A percentile compares a stretch with the other conserved stretches of the same genome.
These are phyloP conservation scores for Sinohyriopsis cumingii DNA, from an alignment of 2,888 invertebrate genomes.

Conservation along the genomic window DNA sequence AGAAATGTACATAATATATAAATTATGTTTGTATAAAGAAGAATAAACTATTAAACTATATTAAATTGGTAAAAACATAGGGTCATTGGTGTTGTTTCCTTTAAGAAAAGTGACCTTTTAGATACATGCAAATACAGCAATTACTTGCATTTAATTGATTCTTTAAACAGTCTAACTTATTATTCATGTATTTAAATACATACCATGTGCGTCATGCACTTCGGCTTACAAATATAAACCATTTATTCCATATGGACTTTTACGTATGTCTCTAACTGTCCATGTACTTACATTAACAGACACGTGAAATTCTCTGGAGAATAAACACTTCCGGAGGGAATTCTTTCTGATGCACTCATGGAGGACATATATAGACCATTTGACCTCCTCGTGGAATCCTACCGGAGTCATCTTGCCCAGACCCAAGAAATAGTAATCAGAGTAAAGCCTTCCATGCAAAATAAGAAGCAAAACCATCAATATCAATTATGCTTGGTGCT, in stretches of 20 bases:
- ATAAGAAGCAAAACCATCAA: not conserved
- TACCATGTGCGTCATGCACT: no score
- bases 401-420: slow-evolving; percentile 36
- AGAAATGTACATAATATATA: no score
- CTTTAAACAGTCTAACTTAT: no score
- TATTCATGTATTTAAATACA: no score
- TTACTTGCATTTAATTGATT: no score
- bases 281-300: slow-evolving; percentile 14
- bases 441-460: slow-evolving; percentile 50
- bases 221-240: not conserved
- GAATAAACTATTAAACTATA: no score
- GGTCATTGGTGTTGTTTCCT: no score
- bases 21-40: no score
- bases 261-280: not conserved
- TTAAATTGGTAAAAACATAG: no score
- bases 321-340: slow-evolving; percentile 40
- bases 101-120: no score
- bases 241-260: not conserved
- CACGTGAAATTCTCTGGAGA: slow-evolving; percentile 23
- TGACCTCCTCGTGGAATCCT: slow-evolving; percentile 46
- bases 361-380: slow-evolving; percentile 35
- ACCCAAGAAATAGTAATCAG: slow-evolving; percentile 56
- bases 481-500: not conserved
- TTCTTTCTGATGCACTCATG: slow-evolving; percentile 35
- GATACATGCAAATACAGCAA: no score